These are phyloP conservation scores for Cotesia typhae DNA, from an alignment of 1,140 invertebrate species.

Conservation along the genomic window DNA sequence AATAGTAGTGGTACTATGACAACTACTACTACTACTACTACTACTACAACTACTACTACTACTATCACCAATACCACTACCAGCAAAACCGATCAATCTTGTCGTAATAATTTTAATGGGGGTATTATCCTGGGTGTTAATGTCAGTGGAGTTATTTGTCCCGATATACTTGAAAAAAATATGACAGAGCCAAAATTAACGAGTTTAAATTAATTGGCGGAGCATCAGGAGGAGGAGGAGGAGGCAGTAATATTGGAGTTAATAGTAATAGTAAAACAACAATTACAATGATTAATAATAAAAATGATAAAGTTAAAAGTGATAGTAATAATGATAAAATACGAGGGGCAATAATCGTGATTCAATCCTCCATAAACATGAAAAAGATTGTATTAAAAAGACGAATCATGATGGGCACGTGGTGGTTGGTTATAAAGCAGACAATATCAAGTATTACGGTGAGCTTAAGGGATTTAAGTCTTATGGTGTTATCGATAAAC, in stretches of 20 bases:
- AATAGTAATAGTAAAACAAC: too few species aligned
- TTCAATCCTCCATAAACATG: constrained; percentile 38
- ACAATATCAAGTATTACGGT: constrained; percentile 61
- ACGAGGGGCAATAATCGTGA: constrained; percentile 46
- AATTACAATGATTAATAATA: constrained; percentile 50
- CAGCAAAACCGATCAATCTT: constrained; percentile 8
- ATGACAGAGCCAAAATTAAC: constrained; percentile 50
- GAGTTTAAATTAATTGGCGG: constrained; percentile 46
- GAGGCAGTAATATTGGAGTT: constrained; percentile 12
- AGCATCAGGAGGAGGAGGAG: background rate
- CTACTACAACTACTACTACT: too few species aligned
- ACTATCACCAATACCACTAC: background rate
- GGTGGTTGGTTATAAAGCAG: constrained; percentile 53
- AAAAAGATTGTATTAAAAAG: constrained; percentile 13
- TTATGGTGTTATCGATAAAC: constrained; percentile 59
- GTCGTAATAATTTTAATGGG: constrained; percentile 25
- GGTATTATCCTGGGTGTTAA: constrained; percentile 37
- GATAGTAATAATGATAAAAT: constrained; percentile 36
- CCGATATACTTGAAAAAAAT: constrained; percentile 31
- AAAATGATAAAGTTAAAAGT: constrained; percentile 49
- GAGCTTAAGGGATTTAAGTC: constrained; percentile 61
- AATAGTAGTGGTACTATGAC: too few species aligned
- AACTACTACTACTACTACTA: background rate
- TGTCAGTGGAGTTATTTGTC: constrained; percentile 32
- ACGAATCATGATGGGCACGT: constrained; percentile 35